These are phyloP conservation scores for Danionella dracula DNA, from an alignment of 2,797 vertebrate species.

Conservation along the genomic window DNA sequence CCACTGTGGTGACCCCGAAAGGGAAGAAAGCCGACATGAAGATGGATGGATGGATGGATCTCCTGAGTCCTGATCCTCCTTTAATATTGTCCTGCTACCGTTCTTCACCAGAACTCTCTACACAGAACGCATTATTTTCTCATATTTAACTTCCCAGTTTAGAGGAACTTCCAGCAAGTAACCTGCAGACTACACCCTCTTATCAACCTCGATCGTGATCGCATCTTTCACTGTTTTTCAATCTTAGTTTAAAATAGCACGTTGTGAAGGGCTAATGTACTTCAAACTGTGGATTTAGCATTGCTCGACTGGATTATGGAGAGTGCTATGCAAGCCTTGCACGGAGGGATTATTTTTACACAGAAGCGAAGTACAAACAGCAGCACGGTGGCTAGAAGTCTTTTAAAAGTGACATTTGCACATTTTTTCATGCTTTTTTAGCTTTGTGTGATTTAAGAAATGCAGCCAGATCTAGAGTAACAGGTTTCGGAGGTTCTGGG, in stretches of 20 bases:
- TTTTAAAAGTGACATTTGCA: neutral
- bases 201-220: too few species aligned
- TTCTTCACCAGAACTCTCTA: too few species aligned
- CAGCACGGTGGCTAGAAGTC: neutral
- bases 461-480: neutral
- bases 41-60: too few species aligned
- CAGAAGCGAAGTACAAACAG: slow-evolving; percentile 1
- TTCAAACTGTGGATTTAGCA: neutral
- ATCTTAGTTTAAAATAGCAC: neutral
- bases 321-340: neutral
- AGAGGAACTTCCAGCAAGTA: too few species aligned
- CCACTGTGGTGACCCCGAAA: too few species aligned
- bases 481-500: too few species aligned
- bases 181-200: neutral
- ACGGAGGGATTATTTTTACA: neutral
- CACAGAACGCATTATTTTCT: too few species aligned
- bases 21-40: too few species aligned
- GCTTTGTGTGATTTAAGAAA: neutral
- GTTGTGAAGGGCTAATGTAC: neutral
- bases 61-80: too few species aligned
- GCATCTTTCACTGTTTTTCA: neutral
- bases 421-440: neutral
- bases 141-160: too few species aligned
- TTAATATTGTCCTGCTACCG: too few species aligned
- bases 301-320: neutral